Evolutionary conservation across 2,113 vertebrate species (phyloP).

Genomic region (Paracanthobrama guichenoti): DNA sequence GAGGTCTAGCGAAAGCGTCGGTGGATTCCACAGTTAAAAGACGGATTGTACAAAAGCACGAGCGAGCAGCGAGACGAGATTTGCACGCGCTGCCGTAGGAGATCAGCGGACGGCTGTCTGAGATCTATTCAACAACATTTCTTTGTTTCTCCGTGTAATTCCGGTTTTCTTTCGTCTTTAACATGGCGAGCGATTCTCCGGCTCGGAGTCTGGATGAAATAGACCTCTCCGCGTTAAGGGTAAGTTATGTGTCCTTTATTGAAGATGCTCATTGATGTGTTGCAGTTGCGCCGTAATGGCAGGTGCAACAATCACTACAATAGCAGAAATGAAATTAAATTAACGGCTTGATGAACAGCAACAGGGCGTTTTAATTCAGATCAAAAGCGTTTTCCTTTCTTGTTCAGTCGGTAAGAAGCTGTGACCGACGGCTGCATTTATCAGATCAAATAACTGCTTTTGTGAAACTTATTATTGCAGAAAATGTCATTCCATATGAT

Average conservation of each 20-base stretch:
- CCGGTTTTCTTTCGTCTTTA: conserved; percentile 62
- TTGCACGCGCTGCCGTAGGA: conserved; percentile 10
- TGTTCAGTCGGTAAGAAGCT: background rate
- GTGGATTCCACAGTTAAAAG: conserved; percentile 2
- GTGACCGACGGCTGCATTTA: background rate
- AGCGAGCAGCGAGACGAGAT: background rate
- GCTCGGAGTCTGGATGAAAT: conserved; percentile 92
- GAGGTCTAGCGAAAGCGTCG: conserved; percentile 22
- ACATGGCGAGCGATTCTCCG: conserved; percentile 94
- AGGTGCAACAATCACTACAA: conserved; percentile 23
- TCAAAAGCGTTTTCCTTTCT: background rate
- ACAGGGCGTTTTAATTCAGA: background rate
- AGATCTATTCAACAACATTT: conserved; percentile 10
- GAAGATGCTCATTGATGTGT: conserved; percentile 31
- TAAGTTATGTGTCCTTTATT: conserved; percentile 67
- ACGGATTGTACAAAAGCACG: conserved; percentile 15
- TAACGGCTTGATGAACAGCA: background rate
- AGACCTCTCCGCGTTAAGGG: conserved; percentile 88
- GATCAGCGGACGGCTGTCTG: background rate
- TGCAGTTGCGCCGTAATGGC: conserved; percentile 12
- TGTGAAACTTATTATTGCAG: background rate
- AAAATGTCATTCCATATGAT: background rate
- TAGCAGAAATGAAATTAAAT: conserved; percentile 1
- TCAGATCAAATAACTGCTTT: background rate
- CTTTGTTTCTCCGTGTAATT: conserved; percentile 36